A percentile compares a stretch with the other conserved stretches of the same genome.
phyloP scores from a whole-genome alignment of 2,888 invertebrate genomes.

The Sarcophaga carnaria region DNA sequence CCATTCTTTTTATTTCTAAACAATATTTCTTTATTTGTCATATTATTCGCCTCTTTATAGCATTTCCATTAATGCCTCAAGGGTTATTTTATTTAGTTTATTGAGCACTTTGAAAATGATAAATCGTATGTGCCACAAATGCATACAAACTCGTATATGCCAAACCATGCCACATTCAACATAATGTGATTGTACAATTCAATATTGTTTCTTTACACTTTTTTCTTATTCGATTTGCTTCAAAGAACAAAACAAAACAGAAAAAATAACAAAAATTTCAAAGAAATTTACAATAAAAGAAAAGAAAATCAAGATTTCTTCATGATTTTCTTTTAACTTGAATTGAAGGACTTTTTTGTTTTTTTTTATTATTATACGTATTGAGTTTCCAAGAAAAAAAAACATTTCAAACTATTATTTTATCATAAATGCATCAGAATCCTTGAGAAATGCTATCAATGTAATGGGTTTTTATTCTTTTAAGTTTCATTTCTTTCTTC shows the following conservation, averaged over 20 bases:
- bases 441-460: conserved; percentile 59
- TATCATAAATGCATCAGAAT: conserved; percentile 45
- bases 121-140: conserved; percentile 62
- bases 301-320: conserved; percentile 36
- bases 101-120: conserved; percentile 67
- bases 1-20: neutral
- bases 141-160: neutral
- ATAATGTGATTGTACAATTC: conserved; percentile 55
- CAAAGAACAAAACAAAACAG: conserved; percentile 54
- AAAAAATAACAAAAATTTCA: conserved; percentile 54
- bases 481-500: too few relatives aligned
- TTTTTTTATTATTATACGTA: neutral
- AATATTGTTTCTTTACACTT: conserved; percentile 13
- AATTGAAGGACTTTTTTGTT: conserved; percentile 14
- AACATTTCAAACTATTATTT: conserved; percentile 20
- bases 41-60: too few relatives aligned
- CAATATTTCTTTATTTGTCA: too few relatives aligned
- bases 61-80: conserved; percentile 57
- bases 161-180: neutral
- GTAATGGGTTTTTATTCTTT: conserved; percentile 53
- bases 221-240: conserved; percentile 44
- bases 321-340: conserved; percentile 36
- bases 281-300: conserved; percentile 30
- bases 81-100: conserved; percentile 66
- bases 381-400: neutral